Base-by-base conservation (phyloP, 2,888 invertebrate genomes). In the Lasioglossum figueresi region DNA sequence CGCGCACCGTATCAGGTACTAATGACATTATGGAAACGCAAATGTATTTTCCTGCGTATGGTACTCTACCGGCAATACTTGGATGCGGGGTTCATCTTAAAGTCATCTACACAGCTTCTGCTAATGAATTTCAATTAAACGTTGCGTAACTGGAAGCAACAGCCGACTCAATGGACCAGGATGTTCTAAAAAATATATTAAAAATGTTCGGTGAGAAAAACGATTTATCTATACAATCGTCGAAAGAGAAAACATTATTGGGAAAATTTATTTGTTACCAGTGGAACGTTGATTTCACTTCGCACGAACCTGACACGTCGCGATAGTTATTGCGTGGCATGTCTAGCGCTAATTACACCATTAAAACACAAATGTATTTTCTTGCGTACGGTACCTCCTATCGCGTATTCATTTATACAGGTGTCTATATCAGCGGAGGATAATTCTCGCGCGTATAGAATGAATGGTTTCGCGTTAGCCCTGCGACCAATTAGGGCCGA, bases 141-240 rank as follows among this genome's bases (percentile, higher is more conserved):
- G 56, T 56, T 56, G n/a, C 56, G n/a, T 12, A n/a, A 56, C 56
- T n/a, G n/a, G 4, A n/a, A 56, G 56, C 4, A n/a, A n/a, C 56
- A 12, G n/a, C n/a, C n/a, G 56, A 1, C 10, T 12, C 1, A 12
- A 12, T 56, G n/a, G n/a, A 56, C n/a, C 56, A 4, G 4, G n/a
- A 56, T n/a, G n/a, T 56, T n/a, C n/a, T 1, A 1, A 12, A n/a
- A 56, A n/a, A n/a, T 10, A n/a, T n/a, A 56, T n/a, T n/a, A 27
- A n/a, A n/a, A n/a, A 0, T n/a, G 12, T n/a, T 12, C 1, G n/a
- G 1, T 4, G 4, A 12, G 4, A n/a, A n/a, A n/a, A 56, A 56
- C 56, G n/a, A n/a, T 56, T 8, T 3, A 4, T 10, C 56, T n/a
- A 0, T 10, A 27, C 12, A 12, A 56, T 56, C n/a, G 0, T 56